Conservation (phyloP, 1,140 invertebrate genomes). For the Aphidius ervi region DNA sequence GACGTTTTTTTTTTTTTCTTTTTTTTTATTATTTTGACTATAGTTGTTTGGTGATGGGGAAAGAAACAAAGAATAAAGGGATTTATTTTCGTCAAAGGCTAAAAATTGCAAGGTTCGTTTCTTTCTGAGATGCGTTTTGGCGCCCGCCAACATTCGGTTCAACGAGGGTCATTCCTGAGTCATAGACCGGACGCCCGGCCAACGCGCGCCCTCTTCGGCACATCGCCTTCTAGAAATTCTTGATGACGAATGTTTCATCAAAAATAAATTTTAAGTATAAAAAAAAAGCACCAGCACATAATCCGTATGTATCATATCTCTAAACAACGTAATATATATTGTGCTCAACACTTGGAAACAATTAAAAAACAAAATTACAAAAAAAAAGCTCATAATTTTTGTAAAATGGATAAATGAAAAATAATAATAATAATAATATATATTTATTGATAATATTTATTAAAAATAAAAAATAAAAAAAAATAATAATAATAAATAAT, state of each 20-base stretch:
- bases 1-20: no score
- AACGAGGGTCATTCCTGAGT: slow-evolving; percentile 48
- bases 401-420: no score
- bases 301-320: no score
- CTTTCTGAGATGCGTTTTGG: slow-evolving; percentile 34
- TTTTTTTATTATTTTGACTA: not conserved
- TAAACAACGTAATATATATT: no score
- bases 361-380: no score
- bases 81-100: slow-evolving; percentile 27
- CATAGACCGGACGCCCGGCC: slow-evolving; percentile 31
- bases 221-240: slow-evolving; percentile 46
- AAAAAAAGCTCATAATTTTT: no score
- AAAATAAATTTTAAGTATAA: no score
- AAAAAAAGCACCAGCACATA: no score
- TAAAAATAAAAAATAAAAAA: slow-evolving; percentile 2
- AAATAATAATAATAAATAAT: slow-evolving; percentile 11
- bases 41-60: slow-evolving; percentile 8
- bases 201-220: slow-evolving; percentile 17
- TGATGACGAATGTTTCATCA: slow-evolving; percentile 43
- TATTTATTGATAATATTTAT: no score
- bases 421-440: no score
- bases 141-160: slow-evolving; percentile 38
- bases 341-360: no score
- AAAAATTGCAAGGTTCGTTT: slow-evolving; percentile 42
- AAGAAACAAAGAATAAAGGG: slow-evolving; percentile 21